phyloP scores from a whole-genome alignment of 2,113 vertebrate species.

The Pelvicachromis taeniatus region DNA sequence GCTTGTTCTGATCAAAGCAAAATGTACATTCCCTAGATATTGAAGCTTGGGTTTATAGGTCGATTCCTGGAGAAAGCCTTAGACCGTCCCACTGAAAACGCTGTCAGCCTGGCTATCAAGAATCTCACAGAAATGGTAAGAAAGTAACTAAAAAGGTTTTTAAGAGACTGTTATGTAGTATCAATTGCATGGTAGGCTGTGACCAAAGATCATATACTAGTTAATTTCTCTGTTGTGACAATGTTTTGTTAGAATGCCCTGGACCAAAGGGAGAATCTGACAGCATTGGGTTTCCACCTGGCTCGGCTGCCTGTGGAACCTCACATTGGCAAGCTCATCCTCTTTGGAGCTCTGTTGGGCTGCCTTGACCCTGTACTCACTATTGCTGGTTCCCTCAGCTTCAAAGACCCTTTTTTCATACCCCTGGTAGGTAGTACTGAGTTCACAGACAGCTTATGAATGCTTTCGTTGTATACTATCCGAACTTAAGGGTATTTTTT shows the following conservation, averaged over 20 bases:
- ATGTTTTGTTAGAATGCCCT: conserved; percentile 82
- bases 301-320: conserved; percentile 93
- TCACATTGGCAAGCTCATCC: conserved; percentile 96
- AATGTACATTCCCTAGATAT: conserved; percentile 74
- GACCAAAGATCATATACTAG: background rate
- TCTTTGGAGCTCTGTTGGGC: conserved; percentile 92
- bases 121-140: conserved; percentile 90
- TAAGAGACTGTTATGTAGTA: background rate
- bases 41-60: conserved; percentile 89
- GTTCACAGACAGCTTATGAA: conserved; percentile 12
- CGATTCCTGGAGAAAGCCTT: conserved; percentile 86
- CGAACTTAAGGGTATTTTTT: background rate
- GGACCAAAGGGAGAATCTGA: conserved; percentile 87
- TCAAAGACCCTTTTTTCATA: conserved; percentile 98
- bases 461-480: background rate
- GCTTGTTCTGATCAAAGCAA: background rate
- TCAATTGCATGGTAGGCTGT: background rate
- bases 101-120: conserved; percentile 84
- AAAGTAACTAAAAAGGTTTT: background rate
- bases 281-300: conserved; percentile 89
- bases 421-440: conserved; percentile 80
- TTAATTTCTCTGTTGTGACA: background rate
- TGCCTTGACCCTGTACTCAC: conserved; percentile 93
- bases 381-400: conserved; percentile 96
- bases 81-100: conserved; percentile 84